Conservation (phyloP, 2,797 vertebrate species). For the Phataginus tricuspis region DNA sequence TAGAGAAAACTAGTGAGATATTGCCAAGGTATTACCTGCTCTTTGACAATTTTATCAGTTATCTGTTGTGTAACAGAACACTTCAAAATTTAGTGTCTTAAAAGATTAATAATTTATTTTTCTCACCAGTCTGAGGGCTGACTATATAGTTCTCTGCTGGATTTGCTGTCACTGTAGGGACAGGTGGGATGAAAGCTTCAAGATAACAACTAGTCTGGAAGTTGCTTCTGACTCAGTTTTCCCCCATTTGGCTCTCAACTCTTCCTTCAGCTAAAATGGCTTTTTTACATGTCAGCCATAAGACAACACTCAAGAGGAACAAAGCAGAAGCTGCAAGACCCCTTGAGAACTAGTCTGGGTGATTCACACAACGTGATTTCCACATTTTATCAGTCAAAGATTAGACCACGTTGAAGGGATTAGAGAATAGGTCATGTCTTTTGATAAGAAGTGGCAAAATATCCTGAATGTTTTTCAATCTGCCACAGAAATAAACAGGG, state of each 20-base stretch:
- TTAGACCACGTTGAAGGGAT: not conserved
- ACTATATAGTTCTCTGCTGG: not conserved
- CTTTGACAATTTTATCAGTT: not conserved
- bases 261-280: not conserved
- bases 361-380: not conserved
- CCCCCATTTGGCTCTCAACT: not conserved
- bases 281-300: not conserved
- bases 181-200: not conserved
- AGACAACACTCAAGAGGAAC: not conserved
- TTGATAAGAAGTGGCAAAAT: not conserved
- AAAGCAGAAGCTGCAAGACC: not conserved
- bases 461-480: not conserved
- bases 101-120: not conserved
- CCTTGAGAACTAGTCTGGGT: not conserved
- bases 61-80: not conserved
- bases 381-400: not conserved
- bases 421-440: not conserved
- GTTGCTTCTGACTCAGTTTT: not conserved
- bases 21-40: not conserved
- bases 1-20: not conserved
- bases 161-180: not conserved
- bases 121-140: not conserved
- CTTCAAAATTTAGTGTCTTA: not conserved
- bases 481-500: not conserved
- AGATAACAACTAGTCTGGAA: not conserved